Conservation (phyloP, 2,113 vertebrate species). For the Ginglymostoma cirratum region DNA sequence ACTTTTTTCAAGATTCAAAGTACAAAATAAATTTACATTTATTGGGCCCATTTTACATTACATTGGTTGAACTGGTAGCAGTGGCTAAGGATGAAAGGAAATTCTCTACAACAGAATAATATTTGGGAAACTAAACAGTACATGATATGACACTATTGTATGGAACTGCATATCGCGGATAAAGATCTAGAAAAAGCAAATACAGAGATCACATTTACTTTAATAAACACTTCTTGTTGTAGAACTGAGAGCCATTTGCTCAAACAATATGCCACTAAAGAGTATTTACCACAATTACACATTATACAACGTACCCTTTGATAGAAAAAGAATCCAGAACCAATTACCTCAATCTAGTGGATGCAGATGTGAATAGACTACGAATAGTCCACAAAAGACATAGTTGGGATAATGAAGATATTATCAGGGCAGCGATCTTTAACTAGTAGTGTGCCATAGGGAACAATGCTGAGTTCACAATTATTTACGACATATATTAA, state of each 20-base stretch:
- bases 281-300: not conserved
- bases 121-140: not conserved
- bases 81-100: not conserved
- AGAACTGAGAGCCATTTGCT: not conserved
- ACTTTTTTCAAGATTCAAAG: not conserved
- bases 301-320: not conserved
- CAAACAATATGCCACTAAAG: not conserved
- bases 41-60: not conserved
- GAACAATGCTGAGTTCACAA: too few relatives aligned
- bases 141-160: not conserved
- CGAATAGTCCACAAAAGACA: too few relatives aligned
- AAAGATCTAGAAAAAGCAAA: not conserved
- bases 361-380: not conserved
- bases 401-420: too few relatives aligned
- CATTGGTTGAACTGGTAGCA: not conserved
- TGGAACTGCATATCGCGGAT: not conserved
- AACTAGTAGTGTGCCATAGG: too few relatives aligned
- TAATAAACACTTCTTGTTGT: not conserved
- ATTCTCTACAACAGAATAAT: not conserved
- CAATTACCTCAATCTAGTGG: not conserved
- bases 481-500: too few relatives aligned
- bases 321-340: not conserved
- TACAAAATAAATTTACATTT: not conserved
- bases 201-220: not conserved
- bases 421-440: too few relatives aligned